A percentile compares a stretch with the other conserved stretches of the same genome.
phyloP scores from a whole-genome alignment of 2,113 vertebrate genomes.

The Rhabdornis inornatus region DNA sequence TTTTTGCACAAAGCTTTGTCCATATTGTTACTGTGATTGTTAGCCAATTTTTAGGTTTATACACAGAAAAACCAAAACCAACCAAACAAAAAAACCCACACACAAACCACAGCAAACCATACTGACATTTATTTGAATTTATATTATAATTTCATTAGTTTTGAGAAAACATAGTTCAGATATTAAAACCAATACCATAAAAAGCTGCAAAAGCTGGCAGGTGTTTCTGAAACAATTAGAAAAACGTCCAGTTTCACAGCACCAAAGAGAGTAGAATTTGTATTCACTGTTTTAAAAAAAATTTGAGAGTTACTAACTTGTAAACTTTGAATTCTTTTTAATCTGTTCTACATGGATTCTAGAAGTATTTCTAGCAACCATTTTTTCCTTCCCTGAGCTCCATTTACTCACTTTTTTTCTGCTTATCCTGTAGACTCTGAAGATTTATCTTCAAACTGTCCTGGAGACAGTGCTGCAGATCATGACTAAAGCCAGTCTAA shows the following conservation, averaged over 20 bases:
- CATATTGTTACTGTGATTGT: background rate
- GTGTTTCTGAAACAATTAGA: background rate
- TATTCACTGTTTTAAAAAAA: background rate
- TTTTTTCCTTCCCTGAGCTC: background rate
- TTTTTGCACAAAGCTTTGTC: background rate
- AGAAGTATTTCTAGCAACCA: background rate
- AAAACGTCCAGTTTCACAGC: background rate
- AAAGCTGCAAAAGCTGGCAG: background rate
- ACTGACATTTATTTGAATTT: background rate
- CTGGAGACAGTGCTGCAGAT: conserved; percentile 86
- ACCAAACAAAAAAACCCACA: background rate
- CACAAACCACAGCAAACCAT: background rate
- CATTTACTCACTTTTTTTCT: background rate
- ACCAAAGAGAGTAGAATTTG: background rate
- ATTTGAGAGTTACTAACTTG: background rate
- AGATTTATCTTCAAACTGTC: conserved; percentile 87
- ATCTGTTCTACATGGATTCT: background rate
- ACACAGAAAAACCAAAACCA: background rate
- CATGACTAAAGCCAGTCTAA: conserved; percentile 75
- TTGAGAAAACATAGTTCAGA: background rate
- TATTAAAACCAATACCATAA: background rate
- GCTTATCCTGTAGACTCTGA: conserved; percentile 78
- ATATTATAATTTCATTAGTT: background rate
- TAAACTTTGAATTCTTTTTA: background rate
- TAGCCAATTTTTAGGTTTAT: background rate